Conservation (phyloP, 92 coral and sea anemone genomes). For the Bergia puertoricense region DNA sequence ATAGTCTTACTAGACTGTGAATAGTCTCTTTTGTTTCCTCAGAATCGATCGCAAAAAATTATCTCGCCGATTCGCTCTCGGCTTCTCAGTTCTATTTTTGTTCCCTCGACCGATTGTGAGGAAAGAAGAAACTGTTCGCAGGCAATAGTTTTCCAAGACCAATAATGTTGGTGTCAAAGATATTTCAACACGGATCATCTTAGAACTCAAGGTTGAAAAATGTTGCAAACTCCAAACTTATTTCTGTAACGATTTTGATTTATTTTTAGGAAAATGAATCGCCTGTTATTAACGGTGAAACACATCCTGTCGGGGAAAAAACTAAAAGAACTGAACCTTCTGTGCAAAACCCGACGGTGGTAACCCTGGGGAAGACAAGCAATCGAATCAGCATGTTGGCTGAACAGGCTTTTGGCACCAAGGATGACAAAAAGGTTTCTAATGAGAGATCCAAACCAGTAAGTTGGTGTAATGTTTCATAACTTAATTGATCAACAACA, state of each 20-base stretch:
- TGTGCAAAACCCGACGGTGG: conserved; percentile 44
- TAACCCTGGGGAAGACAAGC: conserved; percentile 73
- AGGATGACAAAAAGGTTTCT: conserved; percentile 36
- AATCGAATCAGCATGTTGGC: conserved; percentile 86
- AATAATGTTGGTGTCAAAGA: background rate
- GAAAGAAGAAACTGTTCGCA: too few relatives aligned
- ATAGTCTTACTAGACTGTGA: background rate
- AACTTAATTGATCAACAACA: background rate
- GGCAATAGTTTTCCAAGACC: background rate
- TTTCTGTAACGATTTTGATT: background rate
- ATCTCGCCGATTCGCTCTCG: too few relatives aligned
- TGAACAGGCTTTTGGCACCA: conserved; percentile 85
- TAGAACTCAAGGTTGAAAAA: background rate
- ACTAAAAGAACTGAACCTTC: background rate
- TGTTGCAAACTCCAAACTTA: background rate
- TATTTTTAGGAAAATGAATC: conserved; percentile 35
- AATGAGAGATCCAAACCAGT: conserved; percentile 24
- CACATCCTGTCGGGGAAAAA: background rate
- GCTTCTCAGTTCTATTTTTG: too few relatives aligned
- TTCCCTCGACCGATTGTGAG: too few relatives aligned
- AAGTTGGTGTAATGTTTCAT: background rate
- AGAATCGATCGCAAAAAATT: too few relatives aligned
- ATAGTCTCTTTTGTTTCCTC: too few relatives aligned
- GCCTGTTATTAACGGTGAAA: background rate
- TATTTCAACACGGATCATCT: background rate